Percentiles rank a stretch among this genome's conserved stretches.
Evolutionary conservation across 2,113 vertebrate species (phyloP).

Genomic region (Cygnus buccinator): DNA sequence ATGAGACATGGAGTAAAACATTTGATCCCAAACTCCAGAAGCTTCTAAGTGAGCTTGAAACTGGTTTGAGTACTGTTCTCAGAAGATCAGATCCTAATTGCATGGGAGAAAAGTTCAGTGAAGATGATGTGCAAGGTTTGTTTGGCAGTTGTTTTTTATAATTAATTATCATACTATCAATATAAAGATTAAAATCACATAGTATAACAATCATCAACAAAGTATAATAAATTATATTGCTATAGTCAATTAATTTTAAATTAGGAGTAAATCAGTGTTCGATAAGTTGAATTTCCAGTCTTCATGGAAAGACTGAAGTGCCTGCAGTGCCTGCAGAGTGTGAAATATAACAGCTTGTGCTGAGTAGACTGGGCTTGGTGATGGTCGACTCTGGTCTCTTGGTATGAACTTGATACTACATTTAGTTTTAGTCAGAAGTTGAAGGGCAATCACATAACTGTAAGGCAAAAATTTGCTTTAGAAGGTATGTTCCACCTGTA

Average conservation of each 20-base stretch:
- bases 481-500: background rate
- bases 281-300: background rate
- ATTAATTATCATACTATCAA: background rate
- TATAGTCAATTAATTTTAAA: background rate
- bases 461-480: background rate
- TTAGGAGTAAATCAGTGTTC: background rate
- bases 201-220: background rate
- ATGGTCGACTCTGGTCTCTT: background rate
- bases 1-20: conserved; percentile 90
- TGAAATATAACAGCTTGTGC: background rate
- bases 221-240: background rate
- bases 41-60: conserved; percentile 91
- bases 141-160: background rate
- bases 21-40: conserved; percentile 94
- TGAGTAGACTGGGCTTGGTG: background rate
- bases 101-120: conserved; percentile 75
- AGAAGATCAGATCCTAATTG: conserved; percentile 81
- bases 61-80: conserved; percentile 87
- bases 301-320: background rate
- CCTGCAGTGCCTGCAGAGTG: background rate
- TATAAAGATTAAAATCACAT: background rate
- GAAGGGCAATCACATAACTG: background rate
- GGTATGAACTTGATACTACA: background rate
- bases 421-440: background rate
- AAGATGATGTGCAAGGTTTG: conserved; percentile 87